Conservation (phyloP, 2,113 vertebrate genomes). For the Camelus dromedarius region DNA sequence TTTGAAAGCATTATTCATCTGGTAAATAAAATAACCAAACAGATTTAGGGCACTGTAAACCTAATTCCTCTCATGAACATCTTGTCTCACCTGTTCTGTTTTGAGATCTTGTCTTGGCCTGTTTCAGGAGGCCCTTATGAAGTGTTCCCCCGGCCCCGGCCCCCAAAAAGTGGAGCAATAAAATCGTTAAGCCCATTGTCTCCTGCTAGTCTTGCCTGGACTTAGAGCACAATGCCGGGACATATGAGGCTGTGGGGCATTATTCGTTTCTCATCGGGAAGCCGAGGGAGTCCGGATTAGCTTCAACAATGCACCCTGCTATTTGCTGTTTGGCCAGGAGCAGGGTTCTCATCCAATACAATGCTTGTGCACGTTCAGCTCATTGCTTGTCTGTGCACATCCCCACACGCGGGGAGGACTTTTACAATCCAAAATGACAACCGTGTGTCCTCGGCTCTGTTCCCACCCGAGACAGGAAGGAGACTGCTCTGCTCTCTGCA, state of each 20-base stretch:
- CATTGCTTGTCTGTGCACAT: slow-evolving; percentile 31
- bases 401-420: not conserved
- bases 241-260: slow-evolving; percentile 23
- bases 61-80: slow-evolving; percentile 39
- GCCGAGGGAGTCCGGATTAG: slow-evolving; percentile 53
- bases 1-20: not conserved
- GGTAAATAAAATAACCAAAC: slow-evolving; percentile 36
- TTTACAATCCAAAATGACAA: not conserved
- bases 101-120: slow-evolving; percentile 68
- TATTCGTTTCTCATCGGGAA: slow-evolving; percentile 62
- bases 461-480: not conserved
- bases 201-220: slow-evolving; percentile 32
- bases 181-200: slow-evolving; percentile 58
- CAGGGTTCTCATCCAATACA: slow-evolving; percentile 41
- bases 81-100: slow-evolving; percentile 64
- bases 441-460: not conserved
- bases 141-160: not conserved
- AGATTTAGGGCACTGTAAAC: slow-evolving; percentile 27
- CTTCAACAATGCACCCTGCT: slow-evolving; percentile 59
- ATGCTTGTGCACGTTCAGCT: slow-evolving; percentile 38
- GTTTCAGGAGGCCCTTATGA: slow-evolving; percentile 51
- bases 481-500: not conserved
- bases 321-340: slow-evolving; percentile 67
- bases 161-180: slow-evolving; percentile 18
- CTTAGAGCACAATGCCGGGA: not conserved